phyloP scores from a whole-genome alignment of 2,888 invertebrate genomes.

The Temnothorax ravouxi region DNA sequence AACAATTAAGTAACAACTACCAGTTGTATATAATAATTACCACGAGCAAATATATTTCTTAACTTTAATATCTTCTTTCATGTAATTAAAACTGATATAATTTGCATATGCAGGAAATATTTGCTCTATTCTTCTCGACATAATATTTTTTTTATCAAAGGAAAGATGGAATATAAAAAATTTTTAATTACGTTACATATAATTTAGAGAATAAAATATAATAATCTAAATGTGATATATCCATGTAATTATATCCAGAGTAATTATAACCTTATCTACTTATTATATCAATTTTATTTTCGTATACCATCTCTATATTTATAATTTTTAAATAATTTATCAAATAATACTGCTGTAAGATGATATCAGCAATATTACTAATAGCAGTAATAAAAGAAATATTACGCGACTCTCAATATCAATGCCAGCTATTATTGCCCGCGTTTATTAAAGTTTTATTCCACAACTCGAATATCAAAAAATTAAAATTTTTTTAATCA shows the following conservation, averaged over 20 bases:
- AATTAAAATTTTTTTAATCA: conserved; percentile 24
- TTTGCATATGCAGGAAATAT: not conserved
- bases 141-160: not conserved
- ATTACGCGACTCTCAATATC: conserved; percentile 55
- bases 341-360: not conserved
- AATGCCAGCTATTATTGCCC: conserved; percentile 56
- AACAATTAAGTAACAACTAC: not conserved
- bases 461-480: conserved; percentile 61
- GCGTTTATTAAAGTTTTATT: conserved; percentile 58
- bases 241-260: not conserved
- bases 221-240: not conserved
- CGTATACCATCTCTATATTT: not conserved
- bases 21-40: not conserved
- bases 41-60: not conserved
- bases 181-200: too few species aligned
- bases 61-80: not conserved
- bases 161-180: not conserved
- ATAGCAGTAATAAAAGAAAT: conserved; percentile 59
- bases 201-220: not conserved
- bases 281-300: not conserved
- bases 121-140: not conserved
- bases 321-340: not conserved
- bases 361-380: not conserved
- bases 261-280: not conserved
- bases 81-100: not conserved